phyloP scores from a whole-genome alignment of 1,140 invertebrate species.

The Tyrophagus putrescentiae region DNA sequence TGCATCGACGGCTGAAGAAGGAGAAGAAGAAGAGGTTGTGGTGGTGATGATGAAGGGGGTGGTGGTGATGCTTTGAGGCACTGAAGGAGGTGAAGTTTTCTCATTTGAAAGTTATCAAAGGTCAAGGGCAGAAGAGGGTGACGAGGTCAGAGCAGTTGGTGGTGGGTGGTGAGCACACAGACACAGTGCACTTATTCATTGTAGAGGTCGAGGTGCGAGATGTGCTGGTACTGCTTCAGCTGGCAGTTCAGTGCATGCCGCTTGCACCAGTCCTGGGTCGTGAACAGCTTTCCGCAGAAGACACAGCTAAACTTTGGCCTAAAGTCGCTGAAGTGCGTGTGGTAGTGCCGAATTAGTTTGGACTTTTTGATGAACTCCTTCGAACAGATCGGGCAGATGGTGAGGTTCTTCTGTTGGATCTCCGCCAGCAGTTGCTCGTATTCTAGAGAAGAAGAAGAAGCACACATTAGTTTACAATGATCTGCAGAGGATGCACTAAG shows the following conservation, averaged over 20 bases:
- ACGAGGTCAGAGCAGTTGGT: no score
- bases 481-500: neutral
- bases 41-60: neutral
- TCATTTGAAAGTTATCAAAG: neutral
- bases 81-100: neutral
- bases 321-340: slow-evolving; percentile 20
- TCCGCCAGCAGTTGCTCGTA: slow-evolving; percentile 15
- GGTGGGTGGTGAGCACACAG: no score
- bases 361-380: slow-evolving; percentile 19
- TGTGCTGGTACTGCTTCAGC: slow-evolving; percentile 13
- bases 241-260: slow-evolving; percentile 18
- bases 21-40: no score
- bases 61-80: neutral
- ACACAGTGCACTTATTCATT: no score
- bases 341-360: slow-evolving; percentile 19
- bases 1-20: no score
- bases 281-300: slow-evolving; percentile 18
- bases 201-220: slow-evolving; percentile 4
- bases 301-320: slow-evolving; percentile 17
- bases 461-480: neutral
- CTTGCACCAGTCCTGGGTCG: slow-evolving; percentile 20
- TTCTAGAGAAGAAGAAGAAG: neutral
- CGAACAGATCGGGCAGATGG: slow-evolving; percentile 18
- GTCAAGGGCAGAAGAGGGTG: no score
- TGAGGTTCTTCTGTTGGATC: slow-evolving; percentile 19